A percentile compares a stretch with the other conserved stretches of the same genome.
These are phyloP conservation scores for Apodemus speciosus DNA, from an alignment of 2,113 vertebrate species.

Conservation along the genomic window DNA sequence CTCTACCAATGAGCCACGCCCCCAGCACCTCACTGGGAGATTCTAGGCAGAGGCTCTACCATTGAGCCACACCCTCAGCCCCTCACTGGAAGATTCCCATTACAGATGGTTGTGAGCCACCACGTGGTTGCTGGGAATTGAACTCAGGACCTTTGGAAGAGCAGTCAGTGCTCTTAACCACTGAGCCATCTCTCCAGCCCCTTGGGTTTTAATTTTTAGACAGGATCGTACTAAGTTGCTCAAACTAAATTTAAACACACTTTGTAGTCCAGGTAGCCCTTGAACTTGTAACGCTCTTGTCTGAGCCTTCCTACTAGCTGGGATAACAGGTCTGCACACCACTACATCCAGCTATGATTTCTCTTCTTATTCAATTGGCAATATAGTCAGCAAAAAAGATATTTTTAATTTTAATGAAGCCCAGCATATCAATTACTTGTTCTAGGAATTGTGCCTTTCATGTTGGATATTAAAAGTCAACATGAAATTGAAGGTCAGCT, in stretches of 20 bases:
- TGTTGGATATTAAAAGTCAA: neutral
- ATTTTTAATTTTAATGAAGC: neutral
- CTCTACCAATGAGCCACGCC: neutral
- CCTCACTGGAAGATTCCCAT: neutral
- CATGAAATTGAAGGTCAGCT: neutral
- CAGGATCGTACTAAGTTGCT: neutral
- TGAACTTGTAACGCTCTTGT: neutral
- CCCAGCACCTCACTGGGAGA: neutral
- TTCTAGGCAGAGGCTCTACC: neutral
- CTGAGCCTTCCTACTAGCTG: neutral
- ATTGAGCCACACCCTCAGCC: neutral
- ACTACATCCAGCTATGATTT: neutral
- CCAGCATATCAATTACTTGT: neutral
- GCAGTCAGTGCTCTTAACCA: no score
- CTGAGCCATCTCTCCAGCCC: no score
- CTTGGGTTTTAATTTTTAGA: neutral
- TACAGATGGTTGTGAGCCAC: no score
- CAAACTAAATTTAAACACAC: neutral
- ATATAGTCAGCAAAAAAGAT: neutral
- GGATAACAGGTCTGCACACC: neutral
- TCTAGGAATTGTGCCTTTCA: neutral
- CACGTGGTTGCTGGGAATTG: no score
- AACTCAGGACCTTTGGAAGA: no score
- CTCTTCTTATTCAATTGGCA: neutral
- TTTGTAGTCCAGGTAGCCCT: neutral